Evolutionary conservation across 2,888 invertebrate species (phyloP).

Genomic region (Brassicogethes aeneus): DNA sequence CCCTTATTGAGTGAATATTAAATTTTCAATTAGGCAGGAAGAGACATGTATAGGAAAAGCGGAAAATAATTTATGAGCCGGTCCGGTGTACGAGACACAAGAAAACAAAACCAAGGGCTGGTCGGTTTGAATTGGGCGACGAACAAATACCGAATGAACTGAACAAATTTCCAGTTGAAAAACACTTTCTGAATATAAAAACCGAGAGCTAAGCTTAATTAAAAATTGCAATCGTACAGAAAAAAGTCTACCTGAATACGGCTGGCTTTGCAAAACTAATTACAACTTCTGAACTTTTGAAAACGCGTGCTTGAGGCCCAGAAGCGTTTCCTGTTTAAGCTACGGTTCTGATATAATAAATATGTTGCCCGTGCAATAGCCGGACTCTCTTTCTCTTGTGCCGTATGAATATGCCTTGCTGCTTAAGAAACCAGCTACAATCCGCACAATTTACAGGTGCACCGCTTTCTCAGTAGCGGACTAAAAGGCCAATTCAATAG

Average conservation of each 20-base stretch:
- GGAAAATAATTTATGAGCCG: no score
- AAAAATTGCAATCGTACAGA: conserved; percentile 38
- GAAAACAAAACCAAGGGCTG: conserved; percentile 37
- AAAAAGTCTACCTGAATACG: conserved; percentile 35
- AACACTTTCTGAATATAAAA: conserved; percentile 40
- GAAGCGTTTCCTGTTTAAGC: conserved; percentile 21
- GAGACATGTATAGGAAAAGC: no score
- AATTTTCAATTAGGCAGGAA: no score
- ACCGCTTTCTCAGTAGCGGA: no score
- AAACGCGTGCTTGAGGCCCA: conserved; percentile 34
- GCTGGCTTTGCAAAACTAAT: conserved; percentile 35
- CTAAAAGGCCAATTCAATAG: no score
- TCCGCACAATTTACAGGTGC: no score
- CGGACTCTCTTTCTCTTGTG: neutral
- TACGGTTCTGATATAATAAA: conserved; percentile 12
- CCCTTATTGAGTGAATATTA: no score
- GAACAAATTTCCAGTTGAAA: conserved; percentile 39
- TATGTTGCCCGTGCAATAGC: conserved; percentile 8
- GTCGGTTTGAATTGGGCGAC: no score
- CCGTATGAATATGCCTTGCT: conserved; percentile 6
- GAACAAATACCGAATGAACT: conserved; percentile 39
- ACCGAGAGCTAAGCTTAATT: conserved; percentile 40
- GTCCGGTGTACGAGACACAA: no score
- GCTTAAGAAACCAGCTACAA: no score
- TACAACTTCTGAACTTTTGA: conserved; percentile 38